Base-by-base conservation (phyloP, 2,797 vertebrate genomes). In the Enteromius trimaculatus region DNA sequence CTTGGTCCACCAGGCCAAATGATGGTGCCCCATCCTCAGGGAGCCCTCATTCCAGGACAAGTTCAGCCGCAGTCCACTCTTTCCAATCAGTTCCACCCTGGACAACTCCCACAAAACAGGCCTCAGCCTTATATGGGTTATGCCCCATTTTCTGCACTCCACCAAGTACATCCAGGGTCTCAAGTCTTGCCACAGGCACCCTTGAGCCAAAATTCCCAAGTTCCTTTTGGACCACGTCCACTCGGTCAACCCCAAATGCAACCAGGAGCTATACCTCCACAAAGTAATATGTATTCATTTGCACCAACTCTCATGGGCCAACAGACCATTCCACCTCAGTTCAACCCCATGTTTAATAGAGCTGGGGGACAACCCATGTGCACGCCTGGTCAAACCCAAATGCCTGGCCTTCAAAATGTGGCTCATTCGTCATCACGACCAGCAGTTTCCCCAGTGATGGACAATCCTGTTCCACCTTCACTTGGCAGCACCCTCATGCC, bases 341-440 rank as follows among this genome's bases (percentile, higher is more conserved):
- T 91, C 13, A 88, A 79, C 16, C 75, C 88, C 29, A 37, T 92
- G 51, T 83, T 87, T 26, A 92, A 85, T 37, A 66, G 51, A 68
- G 68, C 89, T 0, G 78, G 6, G n/a, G 23, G 72, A 0, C 42
- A 69, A 0, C 68, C 88, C 39, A 83, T 77, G 23, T 84, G 26
- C 75, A 6, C 29, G 26, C 75, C 66, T 9, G 39, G 72, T 68
- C 87, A 84, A 72, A 79, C 8, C 55, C 84, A 79, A 58, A 55
- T 65, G 16, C 70, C 81, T 79, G 91, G 90, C 3, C 81, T 92
- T 2, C 83, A 86, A n/a, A 85, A 68, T 17, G 79, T 65, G 3
- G 26, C 69, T 31, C 23, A 84, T 9, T 88, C 85, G 0, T 77
- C 91, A 3, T 42, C 88, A 58, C 1, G 84, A 77, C 44, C 84